Base-by-base conservation (phyloP, 2,888 invertebrate species). In the Cristatella mucedo region DNA sequence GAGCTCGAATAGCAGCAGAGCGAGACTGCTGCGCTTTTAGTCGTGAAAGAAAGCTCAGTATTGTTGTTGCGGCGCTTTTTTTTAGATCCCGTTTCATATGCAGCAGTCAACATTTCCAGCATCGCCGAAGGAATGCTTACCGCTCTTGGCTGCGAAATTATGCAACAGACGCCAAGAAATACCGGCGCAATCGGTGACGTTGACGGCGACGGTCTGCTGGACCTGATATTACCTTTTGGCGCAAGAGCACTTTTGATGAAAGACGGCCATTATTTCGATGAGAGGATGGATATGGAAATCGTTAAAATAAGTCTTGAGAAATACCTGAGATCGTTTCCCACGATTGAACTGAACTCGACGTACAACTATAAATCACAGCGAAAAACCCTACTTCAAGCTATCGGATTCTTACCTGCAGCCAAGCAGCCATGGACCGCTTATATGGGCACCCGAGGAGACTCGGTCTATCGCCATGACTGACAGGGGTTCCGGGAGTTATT, bases 131-230 rank as follows among this genome's bases (percentile, higher is more conserved):
- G n/a, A n/a, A n/a, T n/a, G n/a, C n/a, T n/a, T n/a, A n/a, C n/a
- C n/a, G n/a, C n/a, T n/a, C n/a, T n/a, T n/a, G n/a, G 19, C 3
- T 36, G 36, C 19, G 13, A 4, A 13, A 36, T 36, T 9, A 36
- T 36, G 36, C 24, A 36, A 19, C 36, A 36, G 18, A 26, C 36
- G 13, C 26, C 36, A 26, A n/a, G 36, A 6, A 36, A 22, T 3
- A 36, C 45, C 55, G 58, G 58, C 21, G 54, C 55, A 5, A 39
- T 58, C n/a, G 56, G 56, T 18, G 58, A 58, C 40, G 53, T 58
- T 9, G 57, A 57, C 36, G 57, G 57, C 1, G 58, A 58, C 42
- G 55, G 55, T 0, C 46, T 44, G 19, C 44, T 55, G 5, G 57
- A 58, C 42, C 43, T 52, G 5, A 48, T 56, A 15, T 47, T 53